Evolutionary conservation across 2,113 vertebrate species (phyloP), one percentile per base, ranked within the genome.

Genomic region (Periophthalmodon schlosseri): DNA sequence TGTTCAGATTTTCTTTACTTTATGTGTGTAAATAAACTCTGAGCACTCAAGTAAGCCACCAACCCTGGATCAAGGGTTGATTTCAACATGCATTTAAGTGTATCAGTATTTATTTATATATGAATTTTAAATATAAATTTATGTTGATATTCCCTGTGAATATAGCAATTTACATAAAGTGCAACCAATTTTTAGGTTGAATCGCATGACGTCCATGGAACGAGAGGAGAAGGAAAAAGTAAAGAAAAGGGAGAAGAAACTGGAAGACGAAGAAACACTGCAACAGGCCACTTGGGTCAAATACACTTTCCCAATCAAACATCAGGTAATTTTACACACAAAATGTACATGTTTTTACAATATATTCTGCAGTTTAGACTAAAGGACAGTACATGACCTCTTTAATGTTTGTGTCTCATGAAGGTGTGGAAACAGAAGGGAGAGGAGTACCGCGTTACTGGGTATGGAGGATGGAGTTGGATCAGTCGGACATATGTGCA

Each of bases 391-490:
- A 52, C 18, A 5, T 52, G 18, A 18, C 49, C 16, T 52, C 49
- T 7, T 50, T 50, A 50, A 50, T 50, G 16, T 18, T 24, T 60
- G 57, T 13, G 9, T 60, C 57, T 24, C 47, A 13, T 76, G 10
- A 79, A 99, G 98, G 98, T 99, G 84, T 99, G 98, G 98, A 99
- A 99, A 85, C 98, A 99, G 88, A 99, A 99, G 90, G 98, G 98
- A 75, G 98, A 99, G 77, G 98, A 99, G 83, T 99, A 99, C 76
- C 94, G 98, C 73, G 96, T 99, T 75, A 99, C 98, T 0, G 98
- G 98, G 10, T 99, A 99, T 8, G 98, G 97, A 21, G 97, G 98
- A 58, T 99, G 98, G 98, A 97, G 95, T 87, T 99, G 97, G 97
- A 95, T 98, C 88, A 98, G 97, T 89, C 98, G 95, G 91, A 99